Conservation (phyloP, 2,113 vertebrate species). For the Puffinus mauretanicus region DNA sequence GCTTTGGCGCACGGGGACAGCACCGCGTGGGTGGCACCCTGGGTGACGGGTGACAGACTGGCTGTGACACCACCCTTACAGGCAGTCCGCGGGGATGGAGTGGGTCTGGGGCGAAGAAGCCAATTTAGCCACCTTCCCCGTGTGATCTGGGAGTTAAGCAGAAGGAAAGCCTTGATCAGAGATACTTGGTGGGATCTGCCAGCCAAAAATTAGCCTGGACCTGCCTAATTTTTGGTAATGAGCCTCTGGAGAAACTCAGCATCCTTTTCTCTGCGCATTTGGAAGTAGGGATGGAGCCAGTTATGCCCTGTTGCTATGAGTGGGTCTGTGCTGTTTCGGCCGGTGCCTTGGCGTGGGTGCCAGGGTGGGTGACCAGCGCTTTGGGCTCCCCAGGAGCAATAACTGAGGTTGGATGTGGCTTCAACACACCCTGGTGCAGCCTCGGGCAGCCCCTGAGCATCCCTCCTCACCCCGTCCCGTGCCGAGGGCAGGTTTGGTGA, state of each 20-base stretch:
- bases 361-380: neutral
- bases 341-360: neutral
- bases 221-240: neutral
- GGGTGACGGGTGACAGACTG: fast-evolving
- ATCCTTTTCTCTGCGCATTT: fast-evolving
- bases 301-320: fast-evolving
- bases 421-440: neutral
- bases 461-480: fast-evolving
- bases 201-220: neutral
- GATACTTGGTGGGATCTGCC: neutral
- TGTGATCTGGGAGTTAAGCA: neutral
- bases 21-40: neutral
- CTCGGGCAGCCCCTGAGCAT: neutral
- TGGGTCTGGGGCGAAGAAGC: neutral
- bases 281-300: neutral
- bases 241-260: neutral
- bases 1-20: fast-evolving
- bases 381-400: fast-evolving
- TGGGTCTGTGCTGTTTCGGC: fast-evolving
- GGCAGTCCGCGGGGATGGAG: neutral
- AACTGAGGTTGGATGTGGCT: fast-evolving
- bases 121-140: fast-evolving
- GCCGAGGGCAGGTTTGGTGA: neutral
- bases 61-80: neutral
- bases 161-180: neutral